phyloP scores from a whole-genome alignment of 2,113 vertebrate genomes.

The Nannospalax galili region DNA sequence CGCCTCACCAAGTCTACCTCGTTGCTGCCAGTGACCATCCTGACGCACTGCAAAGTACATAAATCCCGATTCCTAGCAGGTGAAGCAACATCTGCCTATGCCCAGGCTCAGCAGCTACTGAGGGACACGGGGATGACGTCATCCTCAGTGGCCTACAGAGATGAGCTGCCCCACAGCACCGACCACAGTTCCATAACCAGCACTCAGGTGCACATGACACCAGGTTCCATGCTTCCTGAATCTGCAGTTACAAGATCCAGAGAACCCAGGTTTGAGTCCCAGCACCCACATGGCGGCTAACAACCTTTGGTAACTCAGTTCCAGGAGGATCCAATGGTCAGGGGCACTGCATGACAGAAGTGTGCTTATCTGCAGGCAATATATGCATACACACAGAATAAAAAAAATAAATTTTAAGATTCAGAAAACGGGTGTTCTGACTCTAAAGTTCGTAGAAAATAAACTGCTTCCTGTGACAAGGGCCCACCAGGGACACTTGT shows the following conservation, averaged over 20 bases:
- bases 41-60: accelerated
- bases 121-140: background rate
- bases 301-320: too few species aligned
- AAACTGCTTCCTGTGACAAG: background rate
- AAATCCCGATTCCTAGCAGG: background rate
- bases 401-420: too few species aligned
- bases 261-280: too few species aligned
- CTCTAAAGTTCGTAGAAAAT: background rate
- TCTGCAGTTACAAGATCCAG: accelerated
- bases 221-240: background rate
- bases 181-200: background rate
- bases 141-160: background rate
- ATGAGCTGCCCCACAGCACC: background rate
- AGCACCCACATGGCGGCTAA: too few species aligned
- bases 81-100: background rate
- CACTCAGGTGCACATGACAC: background rate
- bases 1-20: background rate
- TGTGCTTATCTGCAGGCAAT: too few species aligned
- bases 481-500: background rate
- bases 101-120: background rate
- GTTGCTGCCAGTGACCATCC: background rate
- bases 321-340: too few species aligned
- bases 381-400: too few species aligned
- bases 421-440: background rate
- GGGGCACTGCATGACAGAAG: too few species aligned